These are phyloP conservation scores for Colostygia pectinataria DNA, from an alignment of 2,888 invertebrate species.

Conservation along the genomic window DNA sequence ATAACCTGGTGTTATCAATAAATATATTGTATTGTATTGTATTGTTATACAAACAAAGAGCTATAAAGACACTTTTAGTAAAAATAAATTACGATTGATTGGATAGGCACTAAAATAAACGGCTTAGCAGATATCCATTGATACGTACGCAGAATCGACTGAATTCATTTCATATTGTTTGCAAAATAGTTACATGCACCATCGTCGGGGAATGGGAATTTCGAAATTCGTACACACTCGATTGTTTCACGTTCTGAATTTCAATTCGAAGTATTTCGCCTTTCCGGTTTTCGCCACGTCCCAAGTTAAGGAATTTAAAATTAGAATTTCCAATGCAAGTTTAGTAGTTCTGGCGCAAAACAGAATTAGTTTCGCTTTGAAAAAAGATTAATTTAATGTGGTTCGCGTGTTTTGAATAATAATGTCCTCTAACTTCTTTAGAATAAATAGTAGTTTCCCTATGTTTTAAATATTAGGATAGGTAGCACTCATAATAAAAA, in stretches of 20 bases:
- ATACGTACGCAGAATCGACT: conserved; percentile 3
- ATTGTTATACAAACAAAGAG: too few relatives aligned
- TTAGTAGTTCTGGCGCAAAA: conserved; percentile 29
- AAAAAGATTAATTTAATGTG: conserved; percentile 15
- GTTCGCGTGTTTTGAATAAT: conserved; percentile 12
- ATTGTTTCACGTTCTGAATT: conserved; percentile 66
- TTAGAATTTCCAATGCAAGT: conserved; percentile 56
- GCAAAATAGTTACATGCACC: conserved; percentile 59
- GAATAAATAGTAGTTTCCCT: too few relatives aligned
- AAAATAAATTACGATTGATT: not conserved
- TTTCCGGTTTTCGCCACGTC: conserved; percentile 62
- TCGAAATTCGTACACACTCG: conserved; percentile 60
- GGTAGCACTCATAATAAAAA: too few relatives aligned
- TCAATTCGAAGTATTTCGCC: conserved; percentile 71
- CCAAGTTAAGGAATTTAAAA: conserved; percentile 70
- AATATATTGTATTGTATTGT: too few relatives aligned
- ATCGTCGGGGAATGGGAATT: conserved; percentile 57
- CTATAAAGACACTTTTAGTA: too few relatives aligned
- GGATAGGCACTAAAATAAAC: too few relatives aligned
- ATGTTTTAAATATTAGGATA: too few relatives aligned
- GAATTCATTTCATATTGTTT: conserved; percentile 59
- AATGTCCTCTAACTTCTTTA: not conserved
- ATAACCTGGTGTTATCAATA: too few relatives aligned
- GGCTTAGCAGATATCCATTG: not conserved
- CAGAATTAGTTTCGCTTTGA: conserved; percentile 33